Evolutionary conservation across 2,797 vertebrate genomes (phyloP).

Genomic region (Fundulus diaphanus): DNA sequence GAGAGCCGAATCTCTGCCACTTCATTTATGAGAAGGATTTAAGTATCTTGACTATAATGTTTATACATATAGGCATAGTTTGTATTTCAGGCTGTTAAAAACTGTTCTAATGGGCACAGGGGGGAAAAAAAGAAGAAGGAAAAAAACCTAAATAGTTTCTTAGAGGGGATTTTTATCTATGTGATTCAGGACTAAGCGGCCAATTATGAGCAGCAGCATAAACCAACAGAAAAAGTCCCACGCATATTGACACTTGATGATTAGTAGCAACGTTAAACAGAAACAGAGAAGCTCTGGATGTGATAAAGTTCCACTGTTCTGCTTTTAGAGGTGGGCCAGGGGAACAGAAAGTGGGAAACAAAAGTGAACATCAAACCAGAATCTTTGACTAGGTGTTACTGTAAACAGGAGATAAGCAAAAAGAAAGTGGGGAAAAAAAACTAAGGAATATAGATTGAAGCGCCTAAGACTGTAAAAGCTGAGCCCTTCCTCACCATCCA

Average conservation of each 20-base stretch:
- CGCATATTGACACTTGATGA: background rate
- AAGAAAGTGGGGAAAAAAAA: too few relatives aligned
- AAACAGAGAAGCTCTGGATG: background rate
- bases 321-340: background rate
- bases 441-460: background rate
- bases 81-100: background rate
- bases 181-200: too few relatives aligned
- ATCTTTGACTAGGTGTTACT: background rate
- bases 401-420: background rate
- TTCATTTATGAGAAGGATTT: background rate
- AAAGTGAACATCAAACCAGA: background rate
- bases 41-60: background rate
- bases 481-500: constrained; percentile 84
- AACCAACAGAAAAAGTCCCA: background rate
- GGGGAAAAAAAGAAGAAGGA: background rate
- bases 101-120: background rate
- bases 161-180: too few relatives aligned
- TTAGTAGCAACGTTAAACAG: background rate
- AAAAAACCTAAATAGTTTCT: background rate
- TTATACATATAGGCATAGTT: background rate
- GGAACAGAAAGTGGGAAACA: background rate
- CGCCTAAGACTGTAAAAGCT: background rate
- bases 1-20: background rate
- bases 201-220: too few relatives aligned
- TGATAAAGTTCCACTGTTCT: background rate